phyloP scores from a whole-genome alignment of 1,140 invertebrate genomes.

The Bicyclus anynana region DNA sequence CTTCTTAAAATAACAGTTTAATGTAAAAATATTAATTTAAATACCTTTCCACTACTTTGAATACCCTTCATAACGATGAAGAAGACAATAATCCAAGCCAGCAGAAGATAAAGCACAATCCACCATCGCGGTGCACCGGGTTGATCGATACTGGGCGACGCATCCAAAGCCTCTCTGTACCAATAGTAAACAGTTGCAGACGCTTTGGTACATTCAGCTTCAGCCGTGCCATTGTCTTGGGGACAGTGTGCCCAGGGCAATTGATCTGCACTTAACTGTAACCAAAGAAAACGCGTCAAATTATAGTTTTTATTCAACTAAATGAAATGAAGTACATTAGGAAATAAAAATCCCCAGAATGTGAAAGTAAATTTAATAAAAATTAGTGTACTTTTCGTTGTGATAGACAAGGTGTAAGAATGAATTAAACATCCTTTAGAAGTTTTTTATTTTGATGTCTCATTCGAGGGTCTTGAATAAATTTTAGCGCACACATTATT shows the following conservation, averaged over 20 bases:
- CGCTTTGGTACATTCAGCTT: constrained; percentile 87
- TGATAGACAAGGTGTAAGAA: no score
- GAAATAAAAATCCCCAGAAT: no score
- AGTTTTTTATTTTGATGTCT: no score
- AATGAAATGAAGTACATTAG: no score
- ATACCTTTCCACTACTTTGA: constrained; percentile 97
- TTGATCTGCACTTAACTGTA: constrained; percentile 79
- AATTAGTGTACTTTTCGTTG: no score
- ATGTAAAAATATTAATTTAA: neutral
- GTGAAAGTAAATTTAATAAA: no score
- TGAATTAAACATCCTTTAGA: no score
- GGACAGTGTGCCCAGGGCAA: constrained; percentile 93
- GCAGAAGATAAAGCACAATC: constrained; percentile 93
- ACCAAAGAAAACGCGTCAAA: constrained; percentile 9
- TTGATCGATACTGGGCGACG: constrained; percentile 89
- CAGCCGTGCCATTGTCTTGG: constrained; percentile 82
- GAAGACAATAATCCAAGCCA: constrained; percentile 97
- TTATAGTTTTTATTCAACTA: no score
- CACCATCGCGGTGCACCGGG: constrained; percentile 93
- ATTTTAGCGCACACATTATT: no score
- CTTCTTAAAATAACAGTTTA: neutral
- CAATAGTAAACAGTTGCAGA: constrained; percentile 94
- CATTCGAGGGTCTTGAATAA: no score
- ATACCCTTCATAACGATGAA: constrained; percentile 99
- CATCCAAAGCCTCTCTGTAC: constrained; percentile 91